Base-by-base conservation (phyloP, 2,797 vertebrate species). In the Lycodopsis pacificus region DNA sequence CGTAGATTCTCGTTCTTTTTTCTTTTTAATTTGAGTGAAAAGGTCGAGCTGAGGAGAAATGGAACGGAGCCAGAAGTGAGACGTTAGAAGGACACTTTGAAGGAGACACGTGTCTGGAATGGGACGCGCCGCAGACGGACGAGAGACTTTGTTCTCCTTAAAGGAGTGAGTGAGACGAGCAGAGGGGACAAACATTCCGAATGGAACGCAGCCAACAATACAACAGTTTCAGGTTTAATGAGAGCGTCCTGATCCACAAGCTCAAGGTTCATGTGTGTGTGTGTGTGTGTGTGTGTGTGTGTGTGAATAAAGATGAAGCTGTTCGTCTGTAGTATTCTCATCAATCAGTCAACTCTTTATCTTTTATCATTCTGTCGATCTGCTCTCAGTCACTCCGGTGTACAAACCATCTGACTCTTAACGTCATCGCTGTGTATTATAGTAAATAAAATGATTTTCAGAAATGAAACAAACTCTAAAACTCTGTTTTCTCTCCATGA, bases 371-470 rank as follows among this genome's bases (percentile, higher is more conserved):
- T 15, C 32, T 76, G 94, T 92, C 93, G 92, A 91, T 96, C 91
- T 95, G 93, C 91, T 75, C 94, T 96, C 95, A 90, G 91, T 94
- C 93, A 92, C 93, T 85, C 91, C 92, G 94, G 93, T 95, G 94
- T 95, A 95, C 90, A 95, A 95, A 96, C 92, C 93, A 91, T 48
- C 85, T 95, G 92, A 95, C 84, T 95, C 93, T 93, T 96, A 96
- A 96, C 93, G 90, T 95, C 95, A 92, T 96, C 85, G 85, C 94
- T 95, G 94, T 96, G 95, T 97, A 96, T 95, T 95, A 96, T 96
- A 97, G 96, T 97, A 96, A 97, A 96, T 97, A 97, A 96, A 91
- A 75, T 95, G 91, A 96, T 97, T 97, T 97, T 96, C 95, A 97
- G 94, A 96, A 94, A 95, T 92, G 93, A 93, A 86, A 34, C 32